Evolutionary conservation across 2,113 vertebrate species (phyloP), one percentile per base, ranked within the genome.

Genomic region (Ceratotherium simum): DNA sequence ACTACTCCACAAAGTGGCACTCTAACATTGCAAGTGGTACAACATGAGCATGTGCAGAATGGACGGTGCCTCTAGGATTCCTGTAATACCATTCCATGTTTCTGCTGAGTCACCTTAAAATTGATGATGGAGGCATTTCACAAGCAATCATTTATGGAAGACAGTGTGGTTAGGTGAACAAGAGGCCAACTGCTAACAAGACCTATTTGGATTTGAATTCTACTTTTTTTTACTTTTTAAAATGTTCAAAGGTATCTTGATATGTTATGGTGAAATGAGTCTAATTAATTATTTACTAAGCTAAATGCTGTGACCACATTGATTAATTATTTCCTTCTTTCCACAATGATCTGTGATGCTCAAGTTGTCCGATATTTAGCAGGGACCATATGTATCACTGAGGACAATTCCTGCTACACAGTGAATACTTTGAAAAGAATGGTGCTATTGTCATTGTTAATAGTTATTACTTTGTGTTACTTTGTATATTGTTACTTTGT

Each of bases 11-110:
- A 64, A 36, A 90, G 64, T 48, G 46, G 14, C 70, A 42, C 83
- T 65, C 27, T 94, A 4, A 72, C 29, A 39, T 76, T 87, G 48
- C 17, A 76, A 31, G 23, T 27, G 60, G 13, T 31, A 82, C 4
- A 33, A 4, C 25, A 21, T 1, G 6, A 56, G 27, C 13, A 0
- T 2, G 10, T 29, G 4, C 8, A 12, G 9, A 78, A n/a, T 5
- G 13, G 14, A 25, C 25, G 42, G 21, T 10, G 9, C 3, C 17
- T 54, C 16, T 10, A 25, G 21, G 9, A 7, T 39, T 31, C 48
- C 23, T 27, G 14, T 33, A 23, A 39, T 4, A 42, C 8, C 54
- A 25, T 51, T 70, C 42, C 27, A 6, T 56, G 27, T 89, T 96
- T 93, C 64, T 94, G 23, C 62, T n/a, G 56, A 69, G 21, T 95